Evolutionary conservation across 2,888 invertebrate genomes (phyloP).

Genomic region (Lasioglossum vierecki): DNA sequence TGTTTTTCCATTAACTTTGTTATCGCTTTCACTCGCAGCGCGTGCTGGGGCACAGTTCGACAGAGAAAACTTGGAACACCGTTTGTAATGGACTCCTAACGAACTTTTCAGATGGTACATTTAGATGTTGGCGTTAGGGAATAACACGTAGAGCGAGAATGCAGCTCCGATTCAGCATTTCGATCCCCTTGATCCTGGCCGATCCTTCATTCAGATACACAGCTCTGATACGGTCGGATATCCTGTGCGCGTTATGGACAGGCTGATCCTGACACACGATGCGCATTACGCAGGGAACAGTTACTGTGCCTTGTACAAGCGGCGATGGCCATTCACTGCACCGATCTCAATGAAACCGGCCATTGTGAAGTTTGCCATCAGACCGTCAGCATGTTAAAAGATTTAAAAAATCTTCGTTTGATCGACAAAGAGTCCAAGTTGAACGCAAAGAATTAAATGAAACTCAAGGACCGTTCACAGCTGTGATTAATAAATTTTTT

Average conservation of each 20-base stretch:
- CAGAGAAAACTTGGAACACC: background rate
- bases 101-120: slow-evolving; percentile 1
- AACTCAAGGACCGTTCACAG: background rate
- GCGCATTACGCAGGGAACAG: slow-evolving; percentile 64
- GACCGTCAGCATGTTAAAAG: background rate
- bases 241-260: slow-evolving; percentile 73
- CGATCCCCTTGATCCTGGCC: slow-evolving; percentile 72
- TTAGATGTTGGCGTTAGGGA: slow-evolving; percentile 6
- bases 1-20: background rate
- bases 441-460: background rate
- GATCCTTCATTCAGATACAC: slow-evolving; percentile 77
- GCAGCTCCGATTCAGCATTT: slow-evolving; percentile 64
- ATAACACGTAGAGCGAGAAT: slow-evolving; percentile 29
- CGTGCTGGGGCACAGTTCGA: background rate
- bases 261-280: slow-evolving; percentile 75
- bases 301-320: slow-evolving; percentile 48
- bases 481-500: too few relatives aligned
- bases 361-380: slow-evolving; percentile 14
- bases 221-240: slow-evolving; percentile 70
- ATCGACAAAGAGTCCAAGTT: too few relatives aligned
- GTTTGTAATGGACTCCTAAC: background rate
- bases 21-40: background rate
- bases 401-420: background rate
- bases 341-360: slow-evolving; percentile 49
- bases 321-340: slow-evolving; percentile 41